Percentiles rank a stretch among this genome's conserved stretches.
Evolutionary conservation across 2,797 vertebrate species (phyloP).

Genomic region (Onychomys torridus): DNA sequence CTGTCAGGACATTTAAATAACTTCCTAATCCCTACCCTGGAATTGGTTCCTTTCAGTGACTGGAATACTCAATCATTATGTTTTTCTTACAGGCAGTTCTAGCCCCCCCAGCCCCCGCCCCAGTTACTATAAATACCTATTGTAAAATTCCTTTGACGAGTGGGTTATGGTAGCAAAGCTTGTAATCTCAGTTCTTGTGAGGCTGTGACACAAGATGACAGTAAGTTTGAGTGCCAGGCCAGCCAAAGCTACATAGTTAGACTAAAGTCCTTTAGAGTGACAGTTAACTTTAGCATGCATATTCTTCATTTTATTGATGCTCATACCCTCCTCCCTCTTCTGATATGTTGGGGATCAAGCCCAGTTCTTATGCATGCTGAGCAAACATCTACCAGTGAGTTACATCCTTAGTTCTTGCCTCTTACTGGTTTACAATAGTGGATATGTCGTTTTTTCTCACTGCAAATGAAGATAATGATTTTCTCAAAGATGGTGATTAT

Average conservation of each 20-base stretch:
- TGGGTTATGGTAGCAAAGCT: background rate
- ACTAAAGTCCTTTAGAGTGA: background rate
- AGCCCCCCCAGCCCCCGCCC: background rate
- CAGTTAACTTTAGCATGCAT: background rate
- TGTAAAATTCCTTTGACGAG: background rate
- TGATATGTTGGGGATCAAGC: background rate
- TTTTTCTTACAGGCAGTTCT: slow-evolving; percentile 27
- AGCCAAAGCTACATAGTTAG: background rate
- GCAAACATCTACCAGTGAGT: background rate
- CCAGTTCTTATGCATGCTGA: background rate
- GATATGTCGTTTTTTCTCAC: background rate
- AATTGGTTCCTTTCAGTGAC: too few species aligned
- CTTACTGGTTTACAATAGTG: background rate
- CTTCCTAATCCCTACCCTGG: too few species aligned
- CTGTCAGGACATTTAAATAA: too few species aligned
- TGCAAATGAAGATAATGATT: background rate
- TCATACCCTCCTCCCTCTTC: background rate
- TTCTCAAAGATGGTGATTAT: background rate
- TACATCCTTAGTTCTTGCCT: background rate
- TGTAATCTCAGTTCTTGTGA: background rate
- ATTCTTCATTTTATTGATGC: background rate
- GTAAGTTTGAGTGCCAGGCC: background rate
- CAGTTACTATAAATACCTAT: background rate
- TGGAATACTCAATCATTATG: background rate
- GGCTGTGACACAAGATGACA: background rate